Base-by-base conservation (phyloP, 1,140 invertebrate genomes). In the Brachionus paranguensis region DNA sequence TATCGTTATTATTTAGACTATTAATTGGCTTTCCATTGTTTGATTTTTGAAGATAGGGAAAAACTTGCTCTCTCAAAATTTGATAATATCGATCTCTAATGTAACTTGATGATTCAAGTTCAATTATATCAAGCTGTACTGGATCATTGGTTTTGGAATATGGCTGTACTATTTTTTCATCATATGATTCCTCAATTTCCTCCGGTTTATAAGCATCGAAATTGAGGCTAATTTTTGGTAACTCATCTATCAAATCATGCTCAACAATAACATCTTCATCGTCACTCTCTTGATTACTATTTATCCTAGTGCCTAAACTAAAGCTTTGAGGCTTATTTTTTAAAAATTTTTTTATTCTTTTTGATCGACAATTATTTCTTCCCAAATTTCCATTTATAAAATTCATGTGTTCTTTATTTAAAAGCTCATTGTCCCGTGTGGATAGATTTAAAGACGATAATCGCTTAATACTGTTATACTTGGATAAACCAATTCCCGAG, bases 1-100 rank as follows among this genome's bases (percentile, higher is more conserved):
- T 55, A 64, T 81, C 78, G 33, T 81, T 81, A 37, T 81, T 81
- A 68, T 29, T 81, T 45, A 64, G 27, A 64, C 64, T 81, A 64
- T 64, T 81, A 43, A 64, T 43, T 14, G 53, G 60, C 12, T 47
- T 47, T 12, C 45, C 72, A 12, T 41, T n/a, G 10, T 2, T 27
- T 33, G 78, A 47, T 37, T 81, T 81, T 81, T 81, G 78, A 33
- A 81, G 33, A 68, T 45, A 81, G 0, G 78, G 78, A 81, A 81
- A 81, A 3, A 81, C 78, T 29, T 81, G 78, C n/a, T 81, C 78
- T 41, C 78, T 64, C 10, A 81, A 68, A 10, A 81, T 81, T 47
- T 81, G 78, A 64, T 81, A 81, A 81, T 81, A 81, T 29, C 78
- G 78, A 81, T 81, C 78, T 37, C 78, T 43, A 2, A 68, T 41